Evolutionary conservation across 2,797 vertebrate species (phyloP).

Genomic region (Pseudochromis fuscus): DNA sequence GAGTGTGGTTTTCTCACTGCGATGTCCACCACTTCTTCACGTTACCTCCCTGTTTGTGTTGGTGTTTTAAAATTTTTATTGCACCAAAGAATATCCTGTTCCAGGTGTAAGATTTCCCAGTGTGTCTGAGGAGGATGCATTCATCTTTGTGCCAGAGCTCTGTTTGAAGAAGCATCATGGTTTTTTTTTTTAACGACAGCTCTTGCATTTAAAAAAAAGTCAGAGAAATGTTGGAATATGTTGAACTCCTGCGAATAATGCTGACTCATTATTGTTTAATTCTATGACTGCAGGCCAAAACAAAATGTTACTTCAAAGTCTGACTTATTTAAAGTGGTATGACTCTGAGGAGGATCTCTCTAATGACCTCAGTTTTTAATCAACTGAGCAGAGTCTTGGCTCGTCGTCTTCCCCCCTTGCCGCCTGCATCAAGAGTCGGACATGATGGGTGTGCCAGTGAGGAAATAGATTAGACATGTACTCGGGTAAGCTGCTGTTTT

Average conservation of each 20-base stretch:
- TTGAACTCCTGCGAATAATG: background rate
- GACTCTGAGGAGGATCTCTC: constrained; percentile 1
- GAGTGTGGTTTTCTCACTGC: background rate
- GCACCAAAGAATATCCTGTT: background rate
- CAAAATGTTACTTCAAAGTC: background rate
- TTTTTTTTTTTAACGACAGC: background rate
- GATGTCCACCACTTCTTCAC: background rate
- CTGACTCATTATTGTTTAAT: background rate
- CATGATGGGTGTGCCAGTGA: background rate
- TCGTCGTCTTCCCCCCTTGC: background rate
- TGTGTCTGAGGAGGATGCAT: background rate
- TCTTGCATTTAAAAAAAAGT: too few relatives aligned
- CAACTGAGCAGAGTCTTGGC: background rate
- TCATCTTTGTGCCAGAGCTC: background rate
- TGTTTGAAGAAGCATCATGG: background rate
- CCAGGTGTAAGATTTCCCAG: background rate
- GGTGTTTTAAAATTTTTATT: background rate
- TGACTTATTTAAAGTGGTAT: background rate
- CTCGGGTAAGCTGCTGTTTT: constrained; percentile 12
- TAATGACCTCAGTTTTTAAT: constrained; percentile 2
- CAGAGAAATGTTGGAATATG: background rate
- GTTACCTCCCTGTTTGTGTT: background rate
- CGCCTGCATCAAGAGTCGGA: background rate
- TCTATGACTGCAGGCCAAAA: too few relatives aligned
- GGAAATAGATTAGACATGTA: constrained; percentile 4